These are phyloP conservation scores for Stichodactyla helianthus DNA, from an alignment of 64 coral and sea anemone species.

Conservation along the genomic window DNA sequence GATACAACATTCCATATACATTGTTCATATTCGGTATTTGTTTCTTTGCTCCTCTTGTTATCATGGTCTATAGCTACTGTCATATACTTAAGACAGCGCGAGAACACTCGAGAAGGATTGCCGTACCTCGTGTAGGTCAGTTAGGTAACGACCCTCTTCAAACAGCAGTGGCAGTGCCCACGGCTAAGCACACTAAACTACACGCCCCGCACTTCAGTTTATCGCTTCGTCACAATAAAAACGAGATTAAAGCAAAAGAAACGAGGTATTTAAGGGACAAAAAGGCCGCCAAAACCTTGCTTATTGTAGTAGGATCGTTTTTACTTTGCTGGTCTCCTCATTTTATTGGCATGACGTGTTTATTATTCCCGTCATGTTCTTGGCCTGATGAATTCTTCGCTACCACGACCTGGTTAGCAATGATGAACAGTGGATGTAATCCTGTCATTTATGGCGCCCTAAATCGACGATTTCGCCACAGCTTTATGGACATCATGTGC, in stretches of 20 bases:
- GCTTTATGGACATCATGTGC: slow-evolving; percentile 75
- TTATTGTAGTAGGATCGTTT: slow-evolving; percentile 87
- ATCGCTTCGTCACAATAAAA: neutral
- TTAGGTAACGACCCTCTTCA: neutral
- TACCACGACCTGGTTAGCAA: slow-evolving; percentile 74
- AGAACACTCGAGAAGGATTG: neutral
- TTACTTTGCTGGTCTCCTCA: slow-evolving; percentile 90
- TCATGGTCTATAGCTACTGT: slow-evolving; percentile 75
- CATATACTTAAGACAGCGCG: slow-evolving; percentile 47
- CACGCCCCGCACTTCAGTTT: neutral
- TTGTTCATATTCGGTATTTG: slow-evolving; percentile 65
- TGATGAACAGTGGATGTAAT: slow-evolving; percentile 95
- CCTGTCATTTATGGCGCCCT: slow-evolving; percentile 93
- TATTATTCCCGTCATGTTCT: slow-evolving; percentile 43
- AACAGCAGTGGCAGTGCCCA: neutral
- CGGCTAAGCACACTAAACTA: neutral
- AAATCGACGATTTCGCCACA: slow-evolving; percentile 84
- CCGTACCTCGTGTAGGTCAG: neutral
- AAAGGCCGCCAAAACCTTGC: slow-evolving; percentile 72
- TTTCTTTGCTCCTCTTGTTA: slow-evolving; percentile 58
- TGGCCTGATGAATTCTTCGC: slow-evolving; percentile 85
- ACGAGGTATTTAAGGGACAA: slow-evolving; percentile 48
- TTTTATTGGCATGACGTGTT: slow-evolving; percentile 89
- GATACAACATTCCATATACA: slow-evolving; percentile 57
- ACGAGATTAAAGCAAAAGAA: neutral